A percentile compares a stretch with the other conserved stretches of the same genome.
These are phyloP conservation scores for Uloborus plumipes DNA, from an alignment of 2,888 invertebrate species.

Conservation along the genomic window DNA sequence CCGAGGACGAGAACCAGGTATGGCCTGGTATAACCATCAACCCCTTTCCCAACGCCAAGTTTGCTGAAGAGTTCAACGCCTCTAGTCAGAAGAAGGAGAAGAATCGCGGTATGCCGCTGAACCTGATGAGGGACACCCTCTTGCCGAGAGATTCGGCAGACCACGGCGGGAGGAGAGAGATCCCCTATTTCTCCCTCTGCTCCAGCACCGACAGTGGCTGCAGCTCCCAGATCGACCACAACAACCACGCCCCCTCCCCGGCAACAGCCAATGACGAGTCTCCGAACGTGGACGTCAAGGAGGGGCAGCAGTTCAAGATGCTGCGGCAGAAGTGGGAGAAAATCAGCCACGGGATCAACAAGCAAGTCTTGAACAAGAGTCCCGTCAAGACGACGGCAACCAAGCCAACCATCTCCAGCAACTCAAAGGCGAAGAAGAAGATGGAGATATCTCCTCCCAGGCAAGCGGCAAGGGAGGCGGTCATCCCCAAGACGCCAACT, in stretches of 20 bases:
- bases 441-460: conserved; percentile 34
- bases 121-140: conserved; percentile 28
- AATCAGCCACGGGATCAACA: conserved; percentile 72
- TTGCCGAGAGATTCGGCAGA: conserved; percentile 35
- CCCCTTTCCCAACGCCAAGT: conserved; percentile 58
- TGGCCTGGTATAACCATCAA: conserved; percentile 63
- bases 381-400: conserved; percentile 14
- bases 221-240: conserved; percentile 51
- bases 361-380: conserved; percentile 20
- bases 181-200: conserved; percentile 46
- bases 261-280: conserved; percentile 27
- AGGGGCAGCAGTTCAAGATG: conserved; percentile 80
- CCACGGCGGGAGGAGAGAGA: conserved; percentile 5
- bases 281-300: conserved; percentile 46
- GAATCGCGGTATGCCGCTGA: conserved; percentile 14
- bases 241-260: conserved; percentile 15
- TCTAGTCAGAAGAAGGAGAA: conserved; percentile 37
- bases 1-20: conserved; percentile 38
- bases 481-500: conserved; percentile 48
- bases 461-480: conserved; percentile 4
- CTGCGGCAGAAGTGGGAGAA: conserved; percentile 87
- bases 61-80: conserved; percentile 52
- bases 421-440: conserved; percentile 50
- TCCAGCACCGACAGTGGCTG: conserved; percentile 63
- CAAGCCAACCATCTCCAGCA: conserved; percentile 49